Base-by-base conservation (phyloP, 2,113 vertebrate species). In the Eubucco bourcierii region DNA sequence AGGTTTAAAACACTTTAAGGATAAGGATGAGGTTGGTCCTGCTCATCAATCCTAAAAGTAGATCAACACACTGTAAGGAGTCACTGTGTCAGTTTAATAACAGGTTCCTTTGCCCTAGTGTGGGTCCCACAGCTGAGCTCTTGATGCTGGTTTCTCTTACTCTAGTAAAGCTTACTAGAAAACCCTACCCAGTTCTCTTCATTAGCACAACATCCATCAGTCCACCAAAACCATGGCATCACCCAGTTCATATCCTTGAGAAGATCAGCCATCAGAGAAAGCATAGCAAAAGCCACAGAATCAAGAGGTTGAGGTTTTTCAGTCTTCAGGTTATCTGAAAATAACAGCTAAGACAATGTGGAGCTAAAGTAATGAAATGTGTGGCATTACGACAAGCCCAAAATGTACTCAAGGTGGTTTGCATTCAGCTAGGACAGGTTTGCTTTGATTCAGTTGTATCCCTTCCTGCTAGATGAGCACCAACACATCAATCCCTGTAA, bases 101-200 rank as follows among this genome's bases (percentile, higher is more conserved):
- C 3, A 2, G 39, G 17, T 44, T 60, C 24, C 55, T 44, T 58
- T 3, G 2, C 2, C 23, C 50, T 3, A 33, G 33, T 1, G 0
- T 1, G 5, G 5, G 39, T 7, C 23, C 15, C n/a, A 27, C 50
- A 19, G 47, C 31, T 0, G 0, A 41, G 59, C 29, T 87, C 29
- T 15, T 21, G 15, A 27, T 23, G 34, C n/a, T 39, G 60, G n/a
- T 46, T 75, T 39, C 47, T 60, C 39, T 44, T 21, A 12, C 8
- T 66, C 67, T 39, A 76, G 15, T 37, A 78, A 78, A 68, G 53
- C 44, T 77, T 70, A 81, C 44, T 58, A 21, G n/a, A 31, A 83
- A 39, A 87, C 39, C 14, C 52, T 59, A 37, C 41, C 19, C 4
- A 0, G 5, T 28, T 84, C 21, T 67, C 68, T 28, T 18, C 41